Base-by-base conservation (phyloP, 1,140 invertebrate genomes). In the Eciton burchellii region DNA sequence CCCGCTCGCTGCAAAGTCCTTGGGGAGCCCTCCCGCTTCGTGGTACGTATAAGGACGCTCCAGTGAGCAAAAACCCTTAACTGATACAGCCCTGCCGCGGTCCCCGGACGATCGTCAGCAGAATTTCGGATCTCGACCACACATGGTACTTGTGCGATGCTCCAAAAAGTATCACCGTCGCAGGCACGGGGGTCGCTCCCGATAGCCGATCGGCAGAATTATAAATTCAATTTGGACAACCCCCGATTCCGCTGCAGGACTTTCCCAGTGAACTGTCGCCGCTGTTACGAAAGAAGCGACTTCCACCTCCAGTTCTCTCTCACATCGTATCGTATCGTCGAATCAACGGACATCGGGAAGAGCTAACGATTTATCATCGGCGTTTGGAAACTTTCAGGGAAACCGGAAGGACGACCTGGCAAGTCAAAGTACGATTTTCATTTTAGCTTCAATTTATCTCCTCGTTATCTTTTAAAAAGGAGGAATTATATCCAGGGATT, bases 81-180 rank as follows among this genome's bases (percentile, higher is more conserved):
- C 89, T 87, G 85, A 91, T 89, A 88, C 85, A 87, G 74, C 57
- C 82, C 76, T 82, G 47, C 73, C 72, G 41, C 63, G 68, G 87
- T 93, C 92, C 92, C 92, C 70, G 85, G 88, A 87, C 89, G 91
- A 89, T 92, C 91, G 92, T 93, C 92, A 93, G 91, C 92, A 92
- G 86, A 93, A 93, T 93, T 92, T 91, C 85, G 85, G 85, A 89
- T 90, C 85, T 90, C 87, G 83, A 90, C 89, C 91, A 92, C 92
- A 91, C 91, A 90, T 92, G 91, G 74, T 84, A 72, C 84, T 84
- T 79, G 60, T 76, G 60, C 73, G 16, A 57, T 47, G 57, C 59
- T 66, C 63, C 59, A 26, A 60, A 56, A 68, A 47, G 41, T 62
- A 29, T 19, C 57, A 14, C 70, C 5, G 70, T 57, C 72, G 74